Percentiles rank a stretch among this genome's conserved stretches.
phyloP scores from a whole-genome alignment of 2,797 vertebrate genomes.

The Trichosurus vulpecula region DNA sequence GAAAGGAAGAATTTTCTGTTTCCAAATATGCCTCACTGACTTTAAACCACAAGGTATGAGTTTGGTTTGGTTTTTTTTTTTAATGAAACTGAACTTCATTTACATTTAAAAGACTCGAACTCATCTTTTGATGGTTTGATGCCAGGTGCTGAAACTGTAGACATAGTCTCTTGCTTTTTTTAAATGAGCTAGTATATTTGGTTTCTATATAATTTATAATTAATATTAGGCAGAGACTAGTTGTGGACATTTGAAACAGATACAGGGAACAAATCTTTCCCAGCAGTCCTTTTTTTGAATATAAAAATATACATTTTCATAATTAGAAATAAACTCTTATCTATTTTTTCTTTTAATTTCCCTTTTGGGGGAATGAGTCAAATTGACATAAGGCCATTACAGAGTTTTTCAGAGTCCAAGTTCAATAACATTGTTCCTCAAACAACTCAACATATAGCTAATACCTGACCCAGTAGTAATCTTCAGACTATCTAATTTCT shows the following conservation, averaged over 20 bases:
- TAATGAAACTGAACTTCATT: slow-evolving; percentile 22
- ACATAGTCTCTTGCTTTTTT: not conserved
- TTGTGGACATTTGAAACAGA: slow-evolving; percentile 53
- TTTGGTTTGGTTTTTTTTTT: not conserved
- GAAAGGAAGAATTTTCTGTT: not conserved
- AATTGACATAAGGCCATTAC: not conserved
- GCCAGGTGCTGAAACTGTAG: not conserved
- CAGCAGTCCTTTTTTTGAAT: not conserved
- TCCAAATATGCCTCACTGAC: slow-evolving; percentile 17
- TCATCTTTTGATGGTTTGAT: slow-evolving; percentile 31
- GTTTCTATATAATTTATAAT: slow-evolving; percentile 52
- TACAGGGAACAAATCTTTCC: slow-evolving; percentile 17
- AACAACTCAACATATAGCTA: no score
- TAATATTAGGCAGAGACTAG: slow-evolving; percentile 49
- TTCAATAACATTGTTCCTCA: not conserved
- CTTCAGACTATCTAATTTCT: not conserved
- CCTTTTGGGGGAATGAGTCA: not conserved
- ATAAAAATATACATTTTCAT: not conserved
- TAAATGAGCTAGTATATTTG: slow-evolving; percentile 42
- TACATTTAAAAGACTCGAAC: not conserved
- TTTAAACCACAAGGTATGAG: not conserved
- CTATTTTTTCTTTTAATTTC: not conserved
- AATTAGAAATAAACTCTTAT: not conserved
- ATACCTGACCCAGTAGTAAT: no score
- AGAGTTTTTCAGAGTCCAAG: not conserved